Evolutionary conservation across 2,113 vertebrate species (phyloP).

Genomic region (Eublepharis macularius): DNA sequence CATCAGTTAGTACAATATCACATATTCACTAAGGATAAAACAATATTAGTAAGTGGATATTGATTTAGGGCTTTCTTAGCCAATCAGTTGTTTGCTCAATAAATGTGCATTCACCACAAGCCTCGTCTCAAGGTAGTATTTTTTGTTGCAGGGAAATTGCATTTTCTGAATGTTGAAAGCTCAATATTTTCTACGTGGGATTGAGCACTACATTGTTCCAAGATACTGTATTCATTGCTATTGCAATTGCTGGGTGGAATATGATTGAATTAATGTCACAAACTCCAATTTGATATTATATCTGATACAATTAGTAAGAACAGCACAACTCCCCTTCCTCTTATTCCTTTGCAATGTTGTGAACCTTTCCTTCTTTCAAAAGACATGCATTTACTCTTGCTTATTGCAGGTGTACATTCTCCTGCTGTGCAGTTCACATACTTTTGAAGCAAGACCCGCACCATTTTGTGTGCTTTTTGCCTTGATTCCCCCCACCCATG

Average conservation of each 20-base stretch:
- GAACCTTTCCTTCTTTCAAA: neutral
- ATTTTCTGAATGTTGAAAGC: neutral
- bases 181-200: neutral
- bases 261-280: neutral
- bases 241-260: neutral
- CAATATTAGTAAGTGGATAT: no score
- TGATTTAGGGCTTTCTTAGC: no score
- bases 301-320: neutral
- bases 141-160: neutral
- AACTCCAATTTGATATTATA: neutral
- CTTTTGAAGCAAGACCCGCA: neutral
- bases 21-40: no score
- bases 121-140: neutral
- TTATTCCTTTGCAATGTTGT: neutral
- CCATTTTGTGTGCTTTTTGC: neutral
- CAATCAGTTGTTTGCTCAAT: no score
- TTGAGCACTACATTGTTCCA: neutral
- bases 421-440: neutral
- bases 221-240: neutral
- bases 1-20: neutral
- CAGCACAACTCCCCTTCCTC: neutral
- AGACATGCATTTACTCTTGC: neutral
- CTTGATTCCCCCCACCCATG: neutral
- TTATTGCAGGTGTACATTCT: neutral
- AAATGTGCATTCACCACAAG: neutral